phyloP scores from a whole-genome alignment of 2,113 vertebrate species.

The Rynchops niger region DNA sequence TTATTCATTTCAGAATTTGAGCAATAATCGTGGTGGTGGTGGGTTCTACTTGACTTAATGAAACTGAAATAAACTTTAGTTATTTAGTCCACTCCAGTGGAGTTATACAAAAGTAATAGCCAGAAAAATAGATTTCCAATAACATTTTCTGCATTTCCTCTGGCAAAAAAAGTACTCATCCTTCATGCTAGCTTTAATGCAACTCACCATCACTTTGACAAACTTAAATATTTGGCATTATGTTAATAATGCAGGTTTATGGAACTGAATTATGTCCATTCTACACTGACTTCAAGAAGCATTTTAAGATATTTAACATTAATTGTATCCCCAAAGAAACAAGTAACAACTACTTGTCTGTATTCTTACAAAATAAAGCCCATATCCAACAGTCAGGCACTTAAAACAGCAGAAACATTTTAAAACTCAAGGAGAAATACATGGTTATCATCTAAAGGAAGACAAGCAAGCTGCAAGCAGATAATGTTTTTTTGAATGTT shows the following conservation, averaged over 20 bases:
- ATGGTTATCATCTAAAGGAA: background rate
- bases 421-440: background rate
- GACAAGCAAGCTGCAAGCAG: background rate
- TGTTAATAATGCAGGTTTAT: background rate
- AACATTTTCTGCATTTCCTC: background rate
- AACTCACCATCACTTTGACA: background rate
- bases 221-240: background rate
- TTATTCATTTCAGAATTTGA: background rate
- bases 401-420: background rate
- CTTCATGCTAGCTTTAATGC: background rate
- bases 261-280: background rate
- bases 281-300: background rate
- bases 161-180: background rate
- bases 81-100: background rate
- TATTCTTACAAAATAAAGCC: background rate
- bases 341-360: background rate
- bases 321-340: background rate
- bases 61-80: background rate
- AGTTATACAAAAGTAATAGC: background rate
- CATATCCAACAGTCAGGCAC: fast-evolving
- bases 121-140: background rate
- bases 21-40: background rate
- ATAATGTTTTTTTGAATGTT: background rate
- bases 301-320: background rate
- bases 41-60: background rate